phyloP scores from a whole-genome alignment of 2,888 invertebrate species.

The Deilephila elpenor region DNA sequence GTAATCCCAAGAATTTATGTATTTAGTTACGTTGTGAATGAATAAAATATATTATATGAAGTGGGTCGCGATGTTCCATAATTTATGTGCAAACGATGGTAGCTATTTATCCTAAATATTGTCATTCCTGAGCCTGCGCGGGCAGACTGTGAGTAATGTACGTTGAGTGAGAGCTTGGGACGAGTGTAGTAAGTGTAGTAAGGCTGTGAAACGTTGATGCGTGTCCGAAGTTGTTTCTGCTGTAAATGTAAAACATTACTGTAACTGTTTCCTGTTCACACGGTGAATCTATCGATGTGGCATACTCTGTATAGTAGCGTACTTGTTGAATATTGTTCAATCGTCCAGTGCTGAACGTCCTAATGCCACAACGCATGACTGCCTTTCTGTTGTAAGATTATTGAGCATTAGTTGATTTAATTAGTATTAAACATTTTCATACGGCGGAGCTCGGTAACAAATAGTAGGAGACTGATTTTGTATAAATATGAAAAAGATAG shows the following conservation, averaged over 20 bases:
- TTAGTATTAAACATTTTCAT: constrained; percentile 56
- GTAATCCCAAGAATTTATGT: constrained; percentile 31
- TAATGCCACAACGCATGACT: constrained; percentile 60
- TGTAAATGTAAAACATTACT: constrained; percentile 34
- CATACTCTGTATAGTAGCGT: constrained; percentile 38
- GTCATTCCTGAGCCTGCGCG: constrained; percentile 75
- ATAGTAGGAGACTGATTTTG: constrained; percentile 84
- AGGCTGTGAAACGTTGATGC: constrained; percentile 79
- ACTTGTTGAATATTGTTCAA: constrained; percentile 53
- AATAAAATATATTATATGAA: constrained; percentile 16
- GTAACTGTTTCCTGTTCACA: constrained; percentile 18
- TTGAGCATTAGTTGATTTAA: constrained; percentile 54
- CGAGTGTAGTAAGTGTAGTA: constrained; percentile 80
- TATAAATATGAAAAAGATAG: constrained; percentile 72
- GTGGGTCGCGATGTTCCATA: constrained; percentile 18
- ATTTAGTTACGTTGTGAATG: constrained; percentile 12
- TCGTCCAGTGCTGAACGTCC: constrained; percentile 75
- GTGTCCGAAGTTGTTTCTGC: constrained; percentile 67
- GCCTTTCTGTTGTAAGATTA: constrained; percentile 59
- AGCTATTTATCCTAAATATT: constrained; percentile 61
- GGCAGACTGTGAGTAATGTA: constrained; percentile 66
- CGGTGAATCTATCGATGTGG: constrained; percentile 22
- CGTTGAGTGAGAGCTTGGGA: constrained; percentile 73
- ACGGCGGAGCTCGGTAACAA: constrained; percentile 73
- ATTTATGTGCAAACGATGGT: constrained; percentile 52